Percentiles rank a stretch among this genome's conserved stretches.
Conservation (phyloP, 2,113 vertebrate genomes). For the Lepus europaeus region DNA sequence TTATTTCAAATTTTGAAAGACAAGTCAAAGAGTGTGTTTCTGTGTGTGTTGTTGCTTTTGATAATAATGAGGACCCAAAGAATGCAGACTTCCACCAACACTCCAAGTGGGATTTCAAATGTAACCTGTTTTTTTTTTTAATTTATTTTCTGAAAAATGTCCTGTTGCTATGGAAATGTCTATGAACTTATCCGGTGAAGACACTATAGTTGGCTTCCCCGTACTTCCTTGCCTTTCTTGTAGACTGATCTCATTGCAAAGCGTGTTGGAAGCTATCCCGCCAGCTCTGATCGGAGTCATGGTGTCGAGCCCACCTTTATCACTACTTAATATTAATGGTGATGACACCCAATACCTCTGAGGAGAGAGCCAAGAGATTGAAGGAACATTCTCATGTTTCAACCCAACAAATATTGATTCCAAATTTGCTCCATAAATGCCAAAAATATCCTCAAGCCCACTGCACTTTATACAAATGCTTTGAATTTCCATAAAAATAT, state of each 20-base stretch:
- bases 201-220: not conserved
- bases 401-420: not conserved
- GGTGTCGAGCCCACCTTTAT: not conserved
- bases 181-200: slow-evolving; percentile 9
- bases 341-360: not conserved
- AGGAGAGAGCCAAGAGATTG: not conserved
- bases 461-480: not conserved
- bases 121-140: not conserved
- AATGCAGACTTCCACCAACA: slow-evolving; percentile 59
- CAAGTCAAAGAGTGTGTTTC: not conserved
- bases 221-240: not conserved
- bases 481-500: slow-evolving; percentile 10
- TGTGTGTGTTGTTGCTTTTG: not conserved
- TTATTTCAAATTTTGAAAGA: slow-evolving; percentile 70
- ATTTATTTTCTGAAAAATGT: slow-evolving; percentile 60
- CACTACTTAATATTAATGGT: not conserved
- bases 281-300: not conserved
- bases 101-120: slow-evolving; percentile 10
- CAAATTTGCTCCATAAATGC: not conserved
- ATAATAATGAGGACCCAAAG: slow-evolving; percentile 21
- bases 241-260: not conserved
- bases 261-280: not conserved
- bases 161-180: slow-evolving; percentile 47
- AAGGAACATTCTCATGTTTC: not conserved
- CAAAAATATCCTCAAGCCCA: not conserved